Conservation (phyloP, 2,797 vertebrate genomes). For the Poeciliopsis gracilis region DNA sequence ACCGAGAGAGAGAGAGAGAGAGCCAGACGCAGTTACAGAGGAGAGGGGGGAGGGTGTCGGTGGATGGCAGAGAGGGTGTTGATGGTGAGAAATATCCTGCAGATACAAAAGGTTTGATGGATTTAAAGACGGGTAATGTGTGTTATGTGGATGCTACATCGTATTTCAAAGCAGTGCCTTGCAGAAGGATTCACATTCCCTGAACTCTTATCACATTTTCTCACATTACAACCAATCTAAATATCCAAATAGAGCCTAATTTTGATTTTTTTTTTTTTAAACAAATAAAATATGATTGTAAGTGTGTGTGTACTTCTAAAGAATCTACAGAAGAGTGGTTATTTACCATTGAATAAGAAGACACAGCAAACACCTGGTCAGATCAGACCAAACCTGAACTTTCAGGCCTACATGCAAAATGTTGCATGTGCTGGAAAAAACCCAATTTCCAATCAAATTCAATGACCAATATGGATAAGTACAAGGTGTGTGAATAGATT, state of each 20-base stretch:
- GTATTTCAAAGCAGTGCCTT: neutral
- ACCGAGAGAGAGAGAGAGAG: constrained; percentile 45
- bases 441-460: neutral
- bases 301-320: neutral
- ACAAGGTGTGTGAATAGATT: neutral
- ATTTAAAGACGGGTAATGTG: constrained; percentile 21
- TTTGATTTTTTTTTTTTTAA: neutral
- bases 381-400: neutral
- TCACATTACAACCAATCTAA: neutral
- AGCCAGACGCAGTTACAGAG: constrained; percentile 49
- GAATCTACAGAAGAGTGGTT: neutral
- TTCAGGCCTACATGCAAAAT: neutral
- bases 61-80: constrained; percentile 24
- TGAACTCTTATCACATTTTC: neutral
- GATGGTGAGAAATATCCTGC: constrained; percentile 29
- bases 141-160: neutral
- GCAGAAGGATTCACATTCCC: no score
- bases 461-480: neutral
- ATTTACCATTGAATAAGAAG: neutral
- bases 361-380: neutral
- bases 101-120: constrained; percentile 39
- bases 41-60: constrained; percentile 6
- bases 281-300: neutral
- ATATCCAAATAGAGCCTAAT: neutral
- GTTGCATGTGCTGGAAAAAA: neutral